phyloP scores from a whole-genome alignment of 2,113 vertebrate species.

The Clupea harengus region DNA sequence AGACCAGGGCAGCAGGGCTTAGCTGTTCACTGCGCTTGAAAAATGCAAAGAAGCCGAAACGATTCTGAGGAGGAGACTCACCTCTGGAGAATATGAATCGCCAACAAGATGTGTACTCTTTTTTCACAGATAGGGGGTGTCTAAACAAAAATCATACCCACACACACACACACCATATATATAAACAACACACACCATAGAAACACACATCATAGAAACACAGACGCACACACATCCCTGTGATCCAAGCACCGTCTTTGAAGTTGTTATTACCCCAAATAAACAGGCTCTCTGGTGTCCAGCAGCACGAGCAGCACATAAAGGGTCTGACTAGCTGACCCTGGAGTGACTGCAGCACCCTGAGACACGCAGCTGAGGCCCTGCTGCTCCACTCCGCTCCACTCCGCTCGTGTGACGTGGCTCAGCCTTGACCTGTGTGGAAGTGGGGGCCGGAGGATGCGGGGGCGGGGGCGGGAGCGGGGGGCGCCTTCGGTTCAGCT shows the following conservation, averaged over 20 bases:
- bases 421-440: neutral
- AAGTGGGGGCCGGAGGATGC: slow-evolving; percentile 60
- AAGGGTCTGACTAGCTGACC: neutral
- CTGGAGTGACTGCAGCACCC: too few relatives aligned
- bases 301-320: neutral
- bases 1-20: neutral
- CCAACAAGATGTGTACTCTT: too few relatives aligned
- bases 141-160: too few relatives aligned
- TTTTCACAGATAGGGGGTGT: too few relatives aligned
- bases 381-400: neutral
- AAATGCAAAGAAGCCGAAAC: neutral
- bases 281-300: neutral
- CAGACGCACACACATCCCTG: neutral
- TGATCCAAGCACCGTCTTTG: neutral
- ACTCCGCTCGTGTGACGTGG: too few relatives aligned
- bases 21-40: neutral
- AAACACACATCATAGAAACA: neutral
- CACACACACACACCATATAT: neutral
- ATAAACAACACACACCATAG: neutral
- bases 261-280: neutral
- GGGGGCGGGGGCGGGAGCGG: slow-evolving; percentile 57
- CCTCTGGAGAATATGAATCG: neutral
- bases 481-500: slow-evolving; percentile 44
- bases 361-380: neutral
- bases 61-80: neutral